Evolutionary conservation across 2,113 vertebrate genomes (phyloP).

Genomic region (Myotis lucifugus): DNA sequence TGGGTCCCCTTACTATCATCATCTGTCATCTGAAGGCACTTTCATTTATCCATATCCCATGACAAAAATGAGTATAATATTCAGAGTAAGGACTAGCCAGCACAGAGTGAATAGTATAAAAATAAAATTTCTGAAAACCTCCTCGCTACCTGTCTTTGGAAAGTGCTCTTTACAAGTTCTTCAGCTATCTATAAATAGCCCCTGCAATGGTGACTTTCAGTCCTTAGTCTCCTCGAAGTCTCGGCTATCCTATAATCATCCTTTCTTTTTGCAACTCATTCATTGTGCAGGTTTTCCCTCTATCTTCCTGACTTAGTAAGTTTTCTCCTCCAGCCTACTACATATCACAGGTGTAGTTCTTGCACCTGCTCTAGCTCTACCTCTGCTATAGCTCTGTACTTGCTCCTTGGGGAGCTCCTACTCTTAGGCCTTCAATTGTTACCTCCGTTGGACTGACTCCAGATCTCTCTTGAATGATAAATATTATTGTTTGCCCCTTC

Average conservation of each 20-base stretch:
- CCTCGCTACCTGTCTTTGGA: not conserved
- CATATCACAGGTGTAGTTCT: not conserved
- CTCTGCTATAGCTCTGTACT: not conserved
- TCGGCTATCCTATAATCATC: not conserved
- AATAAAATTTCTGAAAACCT: constrained; percentile 14
- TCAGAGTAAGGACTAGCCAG: not conserved
- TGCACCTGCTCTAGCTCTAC: not conserved
- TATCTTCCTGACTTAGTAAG: not conserved
- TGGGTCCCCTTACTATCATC: not conserved
- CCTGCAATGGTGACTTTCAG: not conserved
- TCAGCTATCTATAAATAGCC: not conserved
- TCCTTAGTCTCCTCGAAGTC: not conserved
- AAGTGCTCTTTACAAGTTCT: not conserved
- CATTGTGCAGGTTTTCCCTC: not conserved
- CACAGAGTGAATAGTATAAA: not conserved
- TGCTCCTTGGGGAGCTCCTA: not conserved
- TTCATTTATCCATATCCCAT: not conserved
- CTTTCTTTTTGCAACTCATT: not conserved
- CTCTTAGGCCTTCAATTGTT: not conserved
- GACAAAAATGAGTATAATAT: not conserved
- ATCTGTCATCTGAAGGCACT: not conserved
- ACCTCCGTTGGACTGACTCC: not conserved
- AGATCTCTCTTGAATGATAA: not conserved
- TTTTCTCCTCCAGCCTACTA: not conserved
- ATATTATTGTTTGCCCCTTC: not conserved